Evolutionary conservation across 2,888 invertebrate species (phyloP).

Genomic region (Rhamnusium bicolor): DNA sequence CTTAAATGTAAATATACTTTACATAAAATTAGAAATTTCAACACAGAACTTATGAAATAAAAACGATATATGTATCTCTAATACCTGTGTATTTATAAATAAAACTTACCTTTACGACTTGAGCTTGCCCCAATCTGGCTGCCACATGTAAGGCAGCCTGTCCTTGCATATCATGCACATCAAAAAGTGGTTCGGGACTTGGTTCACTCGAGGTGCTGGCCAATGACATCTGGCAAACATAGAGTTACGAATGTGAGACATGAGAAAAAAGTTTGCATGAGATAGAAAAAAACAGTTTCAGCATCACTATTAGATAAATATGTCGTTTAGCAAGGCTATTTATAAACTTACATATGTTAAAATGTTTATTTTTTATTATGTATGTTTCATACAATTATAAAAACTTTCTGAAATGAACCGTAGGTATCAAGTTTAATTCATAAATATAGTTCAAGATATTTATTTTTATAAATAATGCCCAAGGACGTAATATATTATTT

Average conservation of each 20-base stretch:
- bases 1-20: not conserved
- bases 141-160: conserved; percentile 91
- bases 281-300: not conserved
- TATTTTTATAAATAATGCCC: not conserved
- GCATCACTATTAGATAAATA: conserved; percentile 2
- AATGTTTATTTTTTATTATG: conserved; percentile 23
- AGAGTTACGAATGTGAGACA: conserved; percentile 11
- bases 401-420: no score
- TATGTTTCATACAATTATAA: not conserved
- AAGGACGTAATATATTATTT: not conserved
- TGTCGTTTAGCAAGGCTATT: conserved; percentile 23
- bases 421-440: no score
- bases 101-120: conserved; percentile 77
- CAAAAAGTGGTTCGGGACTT: conserved; percentile 73
- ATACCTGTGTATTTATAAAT: conserved; percentile 4
- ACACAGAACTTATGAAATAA: no score
- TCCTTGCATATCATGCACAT: conserved; percentile 82
- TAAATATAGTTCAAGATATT: no score
- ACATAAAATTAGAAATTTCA: not conserved
- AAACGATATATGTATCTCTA: no score
- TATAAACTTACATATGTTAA: conserved; percentile 26
- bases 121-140: conserved; percentile 83
- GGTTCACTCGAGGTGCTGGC: conserved; percentile 69
- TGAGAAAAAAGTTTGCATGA: not conserved
- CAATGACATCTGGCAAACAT: conserved; percentile 64